A percentile compares a stretch with the other conserved stretches of the same genome.
Conservation (phyloP, 2,888 invertebrate genomes). For the Sminthurides aquaticus region DNA sequence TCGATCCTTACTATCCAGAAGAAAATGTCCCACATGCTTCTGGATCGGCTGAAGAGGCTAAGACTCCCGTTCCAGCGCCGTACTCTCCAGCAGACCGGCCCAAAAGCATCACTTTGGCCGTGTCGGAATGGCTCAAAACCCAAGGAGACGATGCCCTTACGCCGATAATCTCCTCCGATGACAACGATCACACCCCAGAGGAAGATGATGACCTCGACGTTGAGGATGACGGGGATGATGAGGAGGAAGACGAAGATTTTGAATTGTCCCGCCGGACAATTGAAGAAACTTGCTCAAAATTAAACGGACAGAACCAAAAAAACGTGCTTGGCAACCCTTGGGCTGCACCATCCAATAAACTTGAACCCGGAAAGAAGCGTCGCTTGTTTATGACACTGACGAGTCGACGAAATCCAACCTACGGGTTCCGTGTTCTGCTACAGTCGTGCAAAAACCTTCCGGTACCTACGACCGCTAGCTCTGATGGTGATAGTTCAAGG, state of each 20-base stretch:
- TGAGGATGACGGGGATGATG: conserved; percentile 29
- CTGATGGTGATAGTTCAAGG: conserved; percentile 43
- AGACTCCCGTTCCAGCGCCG: background rate
- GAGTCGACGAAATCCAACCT: conserved; percentile 12
- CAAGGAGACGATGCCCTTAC: conserved; percentile 43
- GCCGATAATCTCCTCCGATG: conserved; percentile 26
- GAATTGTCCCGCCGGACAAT: conserved; percentile 6
- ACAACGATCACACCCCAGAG: conserved; percentile 3
- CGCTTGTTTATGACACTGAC: conserved; percentile 9
- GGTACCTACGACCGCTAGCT: conserved; percentile 9
- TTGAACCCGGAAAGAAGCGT: conserved; percentile 1
- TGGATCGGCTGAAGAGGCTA: background rate
- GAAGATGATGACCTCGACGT: conserved; percentile 23
- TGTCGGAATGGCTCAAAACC: conserved; percentile 42
- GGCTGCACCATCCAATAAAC: conserved; percentile 45
- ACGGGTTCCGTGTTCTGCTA: conserved; percentile 15
- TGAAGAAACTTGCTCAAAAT: background rate
- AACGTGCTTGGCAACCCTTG: conserved; percentile 55
- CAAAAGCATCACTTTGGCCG: conserved; percentile 43
- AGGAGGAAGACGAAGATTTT: conserved; percentile 22
- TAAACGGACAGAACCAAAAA: conserved; percentile 47
- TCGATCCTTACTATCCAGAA: no score
- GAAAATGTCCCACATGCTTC: no score
- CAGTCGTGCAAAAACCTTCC: conserved; percentile 11
- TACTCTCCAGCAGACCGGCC: conserved; percentile 26